Evolutionary conservation across 2,797 vertebrate species (phyloP), one percentile per base, ranked within the genome.

Genomic region (Coccyzus lansbergi): DNA sequence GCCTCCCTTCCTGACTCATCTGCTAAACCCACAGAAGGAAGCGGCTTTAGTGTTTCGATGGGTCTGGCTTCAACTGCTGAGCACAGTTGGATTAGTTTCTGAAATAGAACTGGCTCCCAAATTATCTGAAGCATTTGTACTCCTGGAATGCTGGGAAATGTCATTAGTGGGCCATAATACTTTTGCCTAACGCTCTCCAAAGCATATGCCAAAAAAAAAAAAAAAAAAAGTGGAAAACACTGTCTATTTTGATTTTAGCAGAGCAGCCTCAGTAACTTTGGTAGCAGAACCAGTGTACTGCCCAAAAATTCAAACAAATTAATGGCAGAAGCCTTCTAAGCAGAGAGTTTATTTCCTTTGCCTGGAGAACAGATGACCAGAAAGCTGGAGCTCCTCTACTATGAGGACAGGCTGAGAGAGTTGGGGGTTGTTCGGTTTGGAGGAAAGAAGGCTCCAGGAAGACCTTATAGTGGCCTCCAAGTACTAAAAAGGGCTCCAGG

Each of bases 1-100:
- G 33, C 79, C 89, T 53, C 69, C 46, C 60, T 60, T 71, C 83
- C 83, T 2, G 17, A 94, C 58, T 95, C 95, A 90, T 97, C 95
- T 97, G 96, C 96, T 97, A 97, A 97, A 96, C 52, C 93, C 95
- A 97, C 96, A 97, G 74, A 95, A 95, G 94, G 90, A 97, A 97
- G 86, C 53, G 88, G 94, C 85, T 96, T 97, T 74, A 94, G 91
- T 38, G 75, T 93, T 96, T 93, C 82, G 88, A 91, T 74, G 75
- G 76, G 64, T 93, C 74, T 97, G 93, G 92, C 94, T 95, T 93
- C 86, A 38, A 3, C 93, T 94, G 90, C 94, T 94, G 93, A 97
- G 86, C 86, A 94, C 90, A 92, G 95, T 93, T 93, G 93, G 94
- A 96, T 95, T 94, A 21, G 38, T 96, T 93, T 95, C 95, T 84